Base-by-base conservation (phyloP, 2,888 invertebrate species). In the Ceramica pisi region DNA sequence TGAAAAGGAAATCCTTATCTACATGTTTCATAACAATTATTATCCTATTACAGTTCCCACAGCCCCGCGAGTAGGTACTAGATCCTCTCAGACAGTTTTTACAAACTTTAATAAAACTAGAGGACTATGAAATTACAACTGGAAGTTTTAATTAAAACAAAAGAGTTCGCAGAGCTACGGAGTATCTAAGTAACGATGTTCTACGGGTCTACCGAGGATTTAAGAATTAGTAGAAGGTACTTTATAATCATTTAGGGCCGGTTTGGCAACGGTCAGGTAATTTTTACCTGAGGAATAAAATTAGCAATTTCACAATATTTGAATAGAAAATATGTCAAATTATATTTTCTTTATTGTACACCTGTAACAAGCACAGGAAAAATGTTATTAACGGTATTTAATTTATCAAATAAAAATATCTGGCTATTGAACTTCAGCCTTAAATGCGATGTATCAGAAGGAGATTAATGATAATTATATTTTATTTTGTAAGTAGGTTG, bases 71-170 rank as follows among this genome's bases (percentile, higher is more conserved):
- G 31, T n/a, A n/a, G n/a, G n/a, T 75, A 59, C 35, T 51, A 75
- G 44, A 75, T 62, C 51, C 61, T 57, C 62, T 59, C 70, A 69
- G 70, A 69, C 62, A 75, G 62, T 69, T 75, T 74, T 69, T 57
- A 76, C 46, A 48, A 68, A 75, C 69, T 55, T 75, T 67, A 31
- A 73, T 67, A 41, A 60, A 55, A 67, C 67, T 75, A 35, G 48
- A 55, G 31, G 48, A 55, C 59, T 60, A 60, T 67, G 73, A 41
- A 67, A 63, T 75, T 57, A 76, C 61, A 51, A 57, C 75, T 55
- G n/a, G n/a, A 75, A 73, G 67, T 73, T 73, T 73, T 75, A 75
- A 73, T 73, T 73, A 60, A 67, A 73, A 73, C 59, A 73, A 75
- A 73, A 73, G 73, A 55, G 48, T 67, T 48, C 16, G 16, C 23